Percentiles rank a stretch among this genome's conserved stretches.
Evolutionary conservation across 2,797 vertebrate genomes (phyloP).

Genomic region (Staurois parvus): DNA sequence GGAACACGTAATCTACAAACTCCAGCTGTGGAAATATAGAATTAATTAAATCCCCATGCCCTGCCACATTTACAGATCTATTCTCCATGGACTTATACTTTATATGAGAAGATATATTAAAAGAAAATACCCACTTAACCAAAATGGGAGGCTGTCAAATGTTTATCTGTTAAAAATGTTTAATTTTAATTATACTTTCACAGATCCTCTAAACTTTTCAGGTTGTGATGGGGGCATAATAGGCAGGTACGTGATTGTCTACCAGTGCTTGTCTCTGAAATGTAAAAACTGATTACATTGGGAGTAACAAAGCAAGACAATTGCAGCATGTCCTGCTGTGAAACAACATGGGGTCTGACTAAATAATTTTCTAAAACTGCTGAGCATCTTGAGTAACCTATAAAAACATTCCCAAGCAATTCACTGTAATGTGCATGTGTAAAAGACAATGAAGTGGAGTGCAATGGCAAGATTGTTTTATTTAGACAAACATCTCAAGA

Average conservation of each 20-base stretch:
- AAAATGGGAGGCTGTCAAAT: too few relatives aligned
- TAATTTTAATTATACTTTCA: too few relatives aligned
- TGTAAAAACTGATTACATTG: not conserved
- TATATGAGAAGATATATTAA: too few relatives aligned
- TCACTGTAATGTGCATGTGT: slow-evolving; percentile 7
- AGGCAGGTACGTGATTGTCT: not conserved
- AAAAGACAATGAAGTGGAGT: not conserved
- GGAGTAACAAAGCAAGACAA: not conserved
- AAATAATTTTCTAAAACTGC: slow-evolving; percentile 27
- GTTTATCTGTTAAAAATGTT: too few relatives aligned
- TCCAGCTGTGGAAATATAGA: slow-evolving; percentile 82
- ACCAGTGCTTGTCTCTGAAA: not conserved
- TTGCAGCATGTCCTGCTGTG: not conserved
- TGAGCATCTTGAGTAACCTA: slow-evolving; percentile 7
- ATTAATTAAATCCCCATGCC: not conserved
- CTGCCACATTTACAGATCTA: too few relatives aligned
- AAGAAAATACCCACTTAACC: too few relatives aligned
- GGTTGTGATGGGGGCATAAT: not conserved
- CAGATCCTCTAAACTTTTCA: too few relatives aligned
- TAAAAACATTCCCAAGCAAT: slow-evolving; percentile 7
- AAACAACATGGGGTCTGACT: slow-evolving; percentile 19
- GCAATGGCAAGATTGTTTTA: not conserved
- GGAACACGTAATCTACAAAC: slow-evolving; percentile 95
- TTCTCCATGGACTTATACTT: too few relatives aligned
- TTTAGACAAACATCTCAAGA: not conserved